phyloP scores from a whole-genome alignment of 2,797 vertebrate species.

The Myotis myotis region DNA sequence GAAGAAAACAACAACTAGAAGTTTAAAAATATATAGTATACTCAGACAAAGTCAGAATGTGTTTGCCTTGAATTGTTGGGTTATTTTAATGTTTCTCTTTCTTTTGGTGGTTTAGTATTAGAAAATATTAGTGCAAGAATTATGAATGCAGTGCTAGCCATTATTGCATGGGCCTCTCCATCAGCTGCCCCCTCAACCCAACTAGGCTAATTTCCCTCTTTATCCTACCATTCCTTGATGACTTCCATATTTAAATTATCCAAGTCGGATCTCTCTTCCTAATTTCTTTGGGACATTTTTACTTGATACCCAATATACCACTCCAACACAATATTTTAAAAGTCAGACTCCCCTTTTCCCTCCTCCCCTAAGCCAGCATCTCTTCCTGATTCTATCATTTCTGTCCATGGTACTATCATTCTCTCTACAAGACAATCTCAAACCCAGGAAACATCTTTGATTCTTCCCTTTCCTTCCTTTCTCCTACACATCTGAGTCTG shows the following conservation, averaged over 20 bases:
- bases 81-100: background rate
- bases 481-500: background rate
- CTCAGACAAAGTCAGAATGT: background rate
- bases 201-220: background rate
- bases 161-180: background rate
- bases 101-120: background rate
- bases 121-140: background rate
- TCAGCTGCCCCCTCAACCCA: background rate
- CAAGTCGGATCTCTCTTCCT: background rate
- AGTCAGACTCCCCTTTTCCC: background rate
- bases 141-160: background rate
- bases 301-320: background rate
- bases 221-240: background rate
- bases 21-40: background rate
- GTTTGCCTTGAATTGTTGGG: background rate
- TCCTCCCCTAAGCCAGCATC: background rate
- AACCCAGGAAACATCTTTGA: background rate
- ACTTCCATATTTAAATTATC: background rate
- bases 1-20: background rate
- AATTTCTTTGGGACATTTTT: background rate
- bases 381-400: background rate
- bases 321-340: background rate
- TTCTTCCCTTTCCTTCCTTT: background rate
- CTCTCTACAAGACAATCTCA: constrained; percentile 29
- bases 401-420: background rate